Evolutionary conservation across 2,797 vertebrate genomes (phyloP), one percentile per base, ranked within the genome.

Genomic region (Eutrigla gurnardus): DNA sequence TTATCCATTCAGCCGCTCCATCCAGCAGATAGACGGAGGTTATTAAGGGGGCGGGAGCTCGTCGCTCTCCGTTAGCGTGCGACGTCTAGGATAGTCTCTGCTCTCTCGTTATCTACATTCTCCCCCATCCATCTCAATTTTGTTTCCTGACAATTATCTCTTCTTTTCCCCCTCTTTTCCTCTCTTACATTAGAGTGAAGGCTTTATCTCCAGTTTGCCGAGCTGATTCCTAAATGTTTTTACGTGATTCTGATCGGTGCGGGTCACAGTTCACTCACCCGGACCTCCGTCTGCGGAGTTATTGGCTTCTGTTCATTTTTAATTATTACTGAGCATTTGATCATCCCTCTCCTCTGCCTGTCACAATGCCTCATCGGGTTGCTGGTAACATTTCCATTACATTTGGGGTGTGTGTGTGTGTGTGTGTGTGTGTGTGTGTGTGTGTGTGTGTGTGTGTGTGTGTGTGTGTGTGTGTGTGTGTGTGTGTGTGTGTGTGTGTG

Each of bases 311-410:
- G 65, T 77, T 90, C 76, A 77, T 77, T 88, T 91, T 88, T 90
- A 91, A 92, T 89, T 85, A 89, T 90, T 81, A 63, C 73, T 70
- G 70, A 40, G 66, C 55, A 73, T 90, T 89, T 88, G 77, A 91
- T 88, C 81, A 82, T 77, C 73, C 82, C 68, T 74, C 80, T 76
- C 67, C 66, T 66, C 71, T 83, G 80, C 73, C 78, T 82, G 83
- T 85, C 88, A 84, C 73, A 74, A 69, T 59, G 70, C 85, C 78
- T 86, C 80, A 84, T 81, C 35, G 75, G 70, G 68, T 70, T 70
- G 55, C 78, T 83, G 65, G 72, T 86, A 87, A 87, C 82, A 73
- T 88, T 90, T 92, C 73, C 83, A 88, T 90, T 84, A 86, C 86
- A 88, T 93, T 89, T 83, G 80, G 80, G 62, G 15, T 50, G 53